These are phyloP conservation scores for Rhamphomyia laevipes DNA, from an alignment of 2,888 invertebrate species.

Conservation along the genomic window DNA sequence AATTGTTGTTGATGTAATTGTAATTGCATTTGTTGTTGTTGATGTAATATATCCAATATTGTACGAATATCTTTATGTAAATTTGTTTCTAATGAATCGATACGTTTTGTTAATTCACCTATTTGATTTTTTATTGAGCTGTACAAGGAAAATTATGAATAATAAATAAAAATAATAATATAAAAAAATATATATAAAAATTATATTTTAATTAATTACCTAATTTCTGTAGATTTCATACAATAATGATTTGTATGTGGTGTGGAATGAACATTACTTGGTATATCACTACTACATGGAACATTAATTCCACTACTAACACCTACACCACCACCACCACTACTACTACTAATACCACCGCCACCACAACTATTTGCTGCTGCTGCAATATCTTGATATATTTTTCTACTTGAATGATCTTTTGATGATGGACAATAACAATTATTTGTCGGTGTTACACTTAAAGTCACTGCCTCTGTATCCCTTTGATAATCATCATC, in stretches of 20 bases:
- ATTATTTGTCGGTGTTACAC: slow-evolving; percentile 19
- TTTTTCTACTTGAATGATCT: slow-evolving; percentile 9
- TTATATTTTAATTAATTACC: slow-evolving; percentile 9
- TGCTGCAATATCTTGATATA: background rate
- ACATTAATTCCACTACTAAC: slow-evolving; percentile 8
- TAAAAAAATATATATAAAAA: background rate
- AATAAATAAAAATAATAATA: background rate
- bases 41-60: slow-evolving; percentile 24
- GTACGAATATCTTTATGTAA: slow-evolving; percentile 24
- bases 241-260: slow-evolving; percentile 15
- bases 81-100: slow-evolving; percentile 23
- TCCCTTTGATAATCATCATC: slow-evolving; percentile 17
- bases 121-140: slow-evolving; percentile 24
- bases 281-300: slow-evolving; percentile 12
- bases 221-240: slow-evolving; percentile 18
- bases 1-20: slow-evolving; percentile 20
- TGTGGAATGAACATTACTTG: slow-evolving; percentile 9
- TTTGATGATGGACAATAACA: slow-evolving; percentile 18
- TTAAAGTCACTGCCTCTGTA: slow-evolving; percentile 22
- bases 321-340: background rate
- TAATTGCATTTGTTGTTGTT: slow-evolving; percentile 23
- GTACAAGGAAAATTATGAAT: background rate
- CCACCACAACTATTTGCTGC: background rate
- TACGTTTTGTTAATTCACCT: slow-evolving; percentile 22
- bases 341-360: background rate